A percentile compares a stretch with the other conserved stretches of the same genome.
phyloP scores from a whole-genome alignment of 2,797 vertebrate species.

The Zenarchopterus dispar region DNA sequence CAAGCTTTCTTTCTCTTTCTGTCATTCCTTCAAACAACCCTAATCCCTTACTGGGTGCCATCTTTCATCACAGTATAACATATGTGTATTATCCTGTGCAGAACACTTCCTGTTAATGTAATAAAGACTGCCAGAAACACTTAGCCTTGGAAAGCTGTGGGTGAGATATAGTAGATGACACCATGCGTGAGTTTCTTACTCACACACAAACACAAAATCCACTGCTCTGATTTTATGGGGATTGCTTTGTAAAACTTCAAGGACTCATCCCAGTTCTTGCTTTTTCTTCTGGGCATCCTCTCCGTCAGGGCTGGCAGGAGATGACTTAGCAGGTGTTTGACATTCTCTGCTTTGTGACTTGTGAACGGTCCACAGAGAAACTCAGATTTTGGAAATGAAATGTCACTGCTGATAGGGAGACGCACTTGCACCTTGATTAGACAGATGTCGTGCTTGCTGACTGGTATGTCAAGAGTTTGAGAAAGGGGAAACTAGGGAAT shows the following conservation, averaged over 20 bases:
- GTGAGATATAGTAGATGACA: constrained; percentile 59
- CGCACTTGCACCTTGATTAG: constrained; percentile 46
- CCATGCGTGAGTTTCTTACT: constrained; percentile 42
- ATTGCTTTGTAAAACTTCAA: constrained; percentile 41
- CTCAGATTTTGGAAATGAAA: constrained; percentile 63
- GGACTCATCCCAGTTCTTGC: constrained; percentile 46
- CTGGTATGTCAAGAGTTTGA: constrained; percentile 32
- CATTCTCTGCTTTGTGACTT: constrained; percentile 41
- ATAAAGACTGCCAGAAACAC: constrained; percentile 77
- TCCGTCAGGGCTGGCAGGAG: constrained; percentile 47
- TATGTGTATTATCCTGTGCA: constrained; percentile 76
- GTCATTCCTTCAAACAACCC: constrained; percentile 54
- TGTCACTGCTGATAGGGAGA: constrained; percentile 40
- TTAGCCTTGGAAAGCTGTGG: constrained; percentile 63
- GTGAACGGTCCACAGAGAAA: constrained; percentile 43
- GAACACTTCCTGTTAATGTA: constrained; percentile 80
- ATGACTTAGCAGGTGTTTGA: constrained; percentile 65
- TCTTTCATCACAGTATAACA: constrained; percentile 76
- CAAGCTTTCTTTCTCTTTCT: constrained; percentile 48
- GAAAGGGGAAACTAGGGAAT: constrained; percentile 14
- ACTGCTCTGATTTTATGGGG: constrained; percentile 34
- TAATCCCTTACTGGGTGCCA: constrained; percentile 76
- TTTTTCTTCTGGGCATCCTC: constrained; percentile 56
- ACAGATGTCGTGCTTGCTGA: constrained; percentile 45
- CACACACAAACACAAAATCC: constrained; percentile 48